Base-by-base conservation (phyloP, 2,113 vertebrate genomes). In the Hemicordylus capensis region DNA sequence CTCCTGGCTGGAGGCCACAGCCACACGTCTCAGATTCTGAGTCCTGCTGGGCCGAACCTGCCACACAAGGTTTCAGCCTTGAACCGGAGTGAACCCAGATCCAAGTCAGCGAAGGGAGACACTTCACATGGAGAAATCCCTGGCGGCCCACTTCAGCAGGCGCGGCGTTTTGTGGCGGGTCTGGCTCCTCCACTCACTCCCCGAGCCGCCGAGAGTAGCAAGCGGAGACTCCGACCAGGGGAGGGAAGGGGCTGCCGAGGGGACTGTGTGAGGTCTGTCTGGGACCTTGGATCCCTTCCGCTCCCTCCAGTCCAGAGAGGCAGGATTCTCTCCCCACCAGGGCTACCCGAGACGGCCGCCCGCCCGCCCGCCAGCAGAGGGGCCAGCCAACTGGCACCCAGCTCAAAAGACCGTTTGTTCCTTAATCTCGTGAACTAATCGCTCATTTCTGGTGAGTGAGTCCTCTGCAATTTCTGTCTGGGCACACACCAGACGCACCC, bases 341-440 rank as follows among this genome's bases (percentile, higher is more conserved):
- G 42, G 84, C 64, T 87, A 87, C 83, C 91, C 84, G 83, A 84
- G 87, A 76, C 80, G 84, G 86, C 85, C 85, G 72, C 76, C 75
- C n/a, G n/a, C n/a, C n/a, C n/a, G n/a, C n/a, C n/a, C n/a, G n/a
- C n/a, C 88, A 87, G 87, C 37, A 63, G 39, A 1, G 0, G 37
- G 67, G 93, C 89, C 93, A 92, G 90, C 64, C 64, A 87, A 15
- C 5, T 70, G 2, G 89, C 94, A 93, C 54, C 0, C 0, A 85
- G 81, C 46, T 95, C 92, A 94, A 95, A 95, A 93, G 94, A 80
- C 85, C 85, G 93, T 92, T 94, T 94, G 92, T 93, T 93, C 89
- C 90, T 58, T 84, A 73, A 88, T 93, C 92, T 91, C 86, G 73
- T 70, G 14, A 93, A 84, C 84, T 1, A 88, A 93, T 91, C 92